phyloP scores from a whole-genome alignment of 2,888 invertebrate genomes.

The Orthonychiurus folsomi region DNA sequence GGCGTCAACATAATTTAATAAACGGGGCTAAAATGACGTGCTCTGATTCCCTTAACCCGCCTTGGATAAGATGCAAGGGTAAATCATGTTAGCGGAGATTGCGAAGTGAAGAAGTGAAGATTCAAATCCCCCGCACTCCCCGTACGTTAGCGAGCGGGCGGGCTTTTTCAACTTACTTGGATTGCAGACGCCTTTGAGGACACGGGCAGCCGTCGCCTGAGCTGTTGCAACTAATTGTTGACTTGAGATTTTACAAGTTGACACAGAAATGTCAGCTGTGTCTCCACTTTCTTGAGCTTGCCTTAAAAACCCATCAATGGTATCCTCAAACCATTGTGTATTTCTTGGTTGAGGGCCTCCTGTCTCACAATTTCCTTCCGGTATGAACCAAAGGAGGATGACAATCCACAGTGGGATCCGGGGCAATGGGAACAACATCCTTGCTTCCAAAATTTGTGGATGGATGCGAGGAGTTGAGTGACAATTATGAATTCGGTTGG shows the following conservation, averaged over 20 bases:
- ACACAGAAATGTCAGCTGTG: conserved; percentile 44
- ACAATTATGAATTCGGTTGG: background rate
- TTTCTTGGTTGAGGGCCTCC: conserved; percentile 3
- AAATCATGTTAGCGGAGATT: background rate
- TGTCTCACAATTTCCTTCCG: background rate
- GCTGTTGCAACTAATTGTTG: conserved; percentile 45
- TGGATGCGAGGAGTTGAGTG: background rate
- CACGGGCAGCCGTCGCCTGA: conserved; percentile 44
- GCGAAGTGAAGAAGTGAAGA: background rate
- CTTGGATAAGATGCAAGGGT: background rate
- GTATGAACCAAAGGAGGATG: background rate
- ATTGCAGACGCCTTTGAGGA: conserved; percentile 45
- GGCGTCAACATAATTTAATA: conserved; percentile 2
- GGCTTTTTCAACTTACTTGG: conserved; percentile 42
- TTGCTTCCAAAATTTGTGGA: background rate
- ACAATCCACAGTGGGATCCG: no score
- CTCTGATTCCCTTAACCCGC: background rate
- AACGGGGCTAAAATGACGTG: conserved; percentile 4
- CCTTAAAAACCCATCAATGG: conserved; percentile 37
- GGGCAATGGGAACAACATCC: no score
- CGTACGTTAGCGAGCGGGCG: no score
- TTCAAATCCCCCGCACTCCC: no score
- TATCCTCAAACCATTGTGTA: conserved; percentile 36
- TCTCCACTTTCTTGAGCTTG: conserved; percentile 38
- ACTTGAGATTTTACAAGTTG: conserved; percentile 45